phyloP scores from a whole-genome alignment of 30 jellyfish, hydroid and myxozoan species.

The Chironex yamaguchii region DNA sequence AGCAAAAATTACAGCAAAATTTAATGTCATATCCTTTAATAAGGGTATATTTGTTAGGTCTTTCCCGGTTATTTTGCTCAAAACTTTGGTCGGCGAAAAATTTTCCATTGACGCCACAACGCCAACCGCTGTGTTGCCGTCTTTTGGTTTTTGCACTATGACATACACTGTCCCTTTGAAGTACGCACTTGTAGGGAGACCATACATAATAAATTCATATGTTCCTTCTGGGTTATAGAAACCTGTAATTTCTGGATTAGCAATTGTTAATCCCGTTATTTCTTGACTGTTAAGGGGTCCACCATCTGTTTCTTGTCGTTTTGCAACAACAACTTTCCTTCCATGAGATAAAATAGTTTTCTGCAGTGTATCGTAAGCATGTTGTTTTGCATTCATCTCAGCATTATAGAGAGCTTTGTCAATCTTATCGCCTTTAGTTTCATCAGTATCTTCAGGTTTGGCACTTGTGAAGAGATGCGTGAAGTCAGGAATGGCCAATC shows the following conservation, averaged over 20 bases:
- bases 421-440: background rate
- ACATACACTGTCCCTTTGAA: slow-evolving; percentile 56
- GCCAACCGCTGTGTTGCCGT: slow-evolving; percentile 64
- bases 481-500: slow-evolving; percentile 58
- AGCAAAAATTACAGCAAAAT: slow-evolving; percentile 71
- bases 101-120: slow-evolving; percentile 59
- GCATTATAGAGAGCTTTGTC: background rate
- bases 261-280: slow-evolving; percentile 51
- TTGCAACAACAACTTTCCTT: slow-evolving; percentile 51
- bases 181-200: slow-evolving; percentile 40
- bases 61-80: slow-evolving; percentile 67
- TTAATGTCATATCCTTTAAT: slow-evolving; percentile 54
- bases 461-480: slow-evolving; percentile 47
- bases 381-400: background rate
- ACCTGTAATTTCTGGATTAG: slow-evolving; percentile 72
- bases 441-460: background rate
- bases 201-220: slow-evolving; percentile 75
- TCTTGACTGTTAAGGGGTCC: background rate
- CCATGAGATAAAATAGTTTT: background rate
- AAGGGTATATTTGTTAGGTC: slow-evolving; percentile 72
- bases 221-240: slow-evolving; percentile 69
- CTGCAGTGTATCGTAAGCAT: background rate
- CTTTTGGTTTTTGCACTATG: slow-evolving; percentile 73
- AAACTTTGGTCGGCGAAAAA: slow-evolving; percentile 65
- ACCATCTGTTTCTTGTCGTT: slow-evolving; percentile 21